Percentiles rank a stretch among this genome's conserved stretches.
Conservation (phyloP, 1,140 invertebrate species). For the Drosophila sechellia region DNA sequence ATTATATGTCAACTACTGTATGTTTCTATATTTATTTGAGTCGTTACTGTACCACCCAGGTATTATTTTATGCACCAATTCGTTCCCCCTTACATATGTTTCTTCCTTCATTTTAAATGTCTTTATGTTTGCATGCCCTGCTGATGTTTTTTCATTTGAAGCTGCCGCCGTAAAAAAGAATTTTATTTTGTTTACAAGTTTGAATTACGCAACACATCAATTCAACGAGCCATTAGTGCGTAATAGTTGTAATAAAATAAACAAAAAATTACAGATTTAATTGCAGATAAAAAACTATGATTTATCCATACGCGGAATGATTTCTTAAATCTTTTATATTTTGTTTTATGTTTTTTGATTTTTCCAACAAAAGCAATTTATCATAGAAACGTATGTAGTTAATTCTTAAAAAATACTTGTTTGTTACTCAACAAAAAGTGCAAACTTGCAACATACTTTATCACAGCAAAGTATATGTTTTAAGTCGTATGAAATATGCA, state of each 20-base stretch:
- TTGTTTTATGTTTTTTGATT: neutral
- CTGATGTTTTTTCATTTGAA: neutral
- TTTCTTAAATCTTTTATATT: neutral
- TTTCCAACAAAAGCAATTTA: no score
- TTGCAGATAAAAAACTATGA: neutral
- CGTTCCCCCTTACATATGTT: neutral
- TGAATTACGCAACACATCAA: slow-evolving; percentile 12
- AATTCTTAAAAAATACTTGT: neutral
- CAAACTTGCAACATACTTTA: no score
- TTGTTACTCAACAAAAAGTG: neutral
- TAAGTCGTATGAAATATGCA: neutral
- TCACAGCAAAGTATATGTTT: neutral
- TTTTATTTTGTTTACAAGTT: slow-evolving; percentile 12
- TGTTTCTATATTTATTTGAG: neutral
- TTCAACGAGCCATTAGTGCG: neutral
- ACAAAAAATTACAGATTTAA: neutral
- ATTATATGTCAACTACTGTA: slow-evolving; percentile 22
- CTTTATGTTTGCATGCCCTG: neutral
- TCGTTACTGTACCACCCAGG: no score
- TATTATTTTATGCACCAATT: neutral
- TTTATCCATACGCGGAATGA: neutral
- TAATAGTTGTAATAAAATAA: slow-evolving; percentile 11
- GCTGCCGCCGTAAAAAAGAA: slow-evolving; percentile 12
- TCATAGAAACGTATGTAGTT: neutral
- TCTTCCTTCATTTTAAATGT: neutral